Conservation (phyloP, 64 coral and sea anemone species). For the Stichodactyla helianthus region DNA sequence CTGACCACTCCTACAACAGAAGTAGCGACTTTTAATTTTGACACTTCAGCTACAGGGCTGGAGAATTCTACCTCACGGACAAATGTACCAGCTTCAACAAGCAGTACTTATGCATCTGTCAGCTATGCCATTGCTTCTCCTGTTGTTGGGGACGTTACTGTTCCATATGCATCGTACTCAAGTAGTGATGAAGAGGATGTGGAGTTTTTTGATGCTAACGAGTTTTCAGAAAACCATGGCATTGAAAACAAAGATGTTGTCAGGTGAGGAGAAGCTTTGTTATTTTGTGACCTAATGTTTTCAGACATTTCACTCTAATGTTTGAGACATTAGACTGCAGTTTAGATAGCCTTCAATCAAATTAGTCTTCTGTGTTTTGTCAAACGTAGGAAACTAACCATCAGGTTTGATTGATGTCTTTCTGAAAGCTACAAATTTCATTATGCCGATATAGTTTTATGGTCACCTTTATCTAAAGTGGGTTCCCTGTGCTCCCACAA, state of each 20-base stretch:
- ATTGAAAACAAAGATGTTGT: background rate
- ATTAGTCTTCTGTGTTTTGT: no score
- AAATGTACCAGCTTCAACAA: background rate
- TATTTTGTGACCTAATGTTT: no score
- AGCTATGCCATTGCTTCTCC: slow-evolving; percentile 53
- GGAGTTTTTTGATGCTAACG: slow-evolving; percentile 97
- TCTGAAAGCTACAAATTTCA: no score
- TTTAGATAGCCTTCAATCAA: no score
- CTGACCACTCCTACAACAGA: slow-evolving; percentile 25
- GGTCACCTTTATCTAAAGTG: no score
- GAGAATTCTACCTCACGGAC: background rate
- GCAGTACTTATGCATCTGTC: slow-evolving; percentile 8
- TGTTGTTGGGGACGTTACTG: slow-evolving; percentile 18
- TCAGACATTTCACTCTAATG: no score
- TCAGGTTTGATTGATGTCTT: no score
- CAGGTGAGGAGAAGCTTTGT: background rate
- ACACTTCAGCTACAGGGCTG: background rate
- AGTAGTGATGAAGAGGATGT: slow-evolving; percentile 96
- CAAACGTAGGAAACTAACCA: no score
- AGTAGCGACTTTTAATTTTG: slow-evolving; percentile 3
- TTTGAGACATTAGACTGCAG: no score
- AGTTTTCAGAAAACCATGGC: slow-evolving; percentile 47
- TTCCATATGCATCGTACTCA: slow-evolving; percentile 87
- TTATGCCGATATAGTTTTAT: no score
- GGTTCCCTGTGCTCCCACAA: no score